Percentiles rank a stretch among this genome's conserved stretches.
phyloP scores from a whole-genome alignment of 2,888 invertebrate genomes.

The Plebejus anna region DNA sequence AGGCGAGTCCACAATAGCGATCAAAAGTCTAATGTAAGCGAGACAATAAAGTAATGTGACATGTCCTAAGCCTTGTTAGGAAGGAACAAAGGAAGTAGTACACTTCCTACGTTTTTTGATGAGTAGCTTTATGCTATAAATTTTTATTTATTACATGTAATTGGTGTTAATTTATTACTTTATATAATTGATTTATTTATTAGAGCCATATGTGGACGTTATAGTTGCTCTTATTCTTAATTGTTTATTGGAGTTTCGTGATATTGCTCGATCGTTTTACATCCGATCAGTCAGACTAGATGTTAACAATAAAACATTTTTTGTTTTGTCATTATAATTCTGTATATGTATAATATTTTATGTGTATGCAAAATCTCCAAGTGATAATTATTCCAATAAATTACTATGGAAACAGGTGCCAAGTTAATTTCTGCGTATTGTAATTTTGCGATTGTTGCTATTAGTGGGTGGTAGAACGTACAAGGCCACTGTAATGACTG shows the following conservation, averaged over 20 bases:
- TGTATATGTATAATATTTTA: no score
- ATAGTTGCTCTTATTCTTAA: background rate
- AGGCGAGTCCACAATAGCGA: conserved; percentile 25
- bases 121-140: background rate
- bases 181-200: conserved; percentile 15
- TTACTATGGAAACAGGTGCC: background rate
- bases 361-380: no score
- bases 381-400: background rate
- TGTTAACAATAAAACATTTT: no score
- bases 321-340: no score
- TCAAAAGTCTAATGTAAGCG: conserved; percentile 12
- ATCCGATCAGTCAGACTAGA: background rate
- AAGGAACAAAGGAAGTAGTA: conserved; percentile 5
- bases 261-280: background rate
- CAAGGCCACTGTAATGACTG: conserved; percentile 14
- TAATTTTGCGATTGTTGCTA: background rate
- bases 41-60: conserved; percentile 14
- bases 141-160: conserved; percentile 13
- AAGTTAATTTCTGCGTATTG: background rate
- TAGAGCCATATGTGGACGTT: background rate
- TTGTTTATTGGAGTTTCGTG: background rate
- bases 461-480: background rate
- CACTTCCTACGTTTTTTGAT: conserved; percentile 21
- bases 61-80: conserved; percentile 9
- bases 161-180: conserved; percentile 5